Conservation (phyloP, 2,797 vertebrate genomes). For the Thamnophis elegans region DNA sequence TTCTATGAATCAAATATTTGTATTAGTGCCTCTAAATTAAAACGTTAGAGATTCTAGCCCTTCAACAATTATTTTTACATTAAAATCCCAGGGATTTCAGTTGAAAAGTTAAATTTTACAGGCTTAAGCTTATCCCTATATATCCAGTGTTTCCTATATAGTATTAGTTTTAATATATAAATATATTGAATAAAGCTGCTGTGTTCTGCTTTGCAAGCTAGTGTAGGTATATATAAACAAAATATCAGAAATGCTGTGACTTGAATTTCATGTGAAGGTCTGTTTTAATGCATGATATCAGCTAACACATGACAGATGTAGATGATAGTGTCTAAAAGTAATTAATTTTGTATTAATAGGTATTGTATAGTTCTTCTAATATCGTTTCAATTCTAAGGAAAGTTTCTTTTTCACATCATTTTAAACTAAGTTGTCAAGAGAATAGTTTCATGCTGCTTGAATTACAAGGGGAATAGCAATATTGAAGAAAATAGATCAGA, state of each 20-base stretch:
- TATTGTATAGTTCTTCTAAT: background rate
- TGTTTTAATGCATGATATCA: conserved; percentile 16
- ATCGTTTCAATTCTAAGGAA: background rate
- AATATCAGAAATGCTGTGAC: background rate
- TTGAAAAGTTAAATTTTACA: background rate
- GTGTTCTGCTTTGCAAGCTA: background rate
- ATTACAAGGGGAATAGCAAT: background rate
- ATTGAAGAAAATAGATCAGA: background rate
- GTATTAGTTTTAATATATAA: background rate
- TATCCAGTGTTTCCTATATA: background rate
- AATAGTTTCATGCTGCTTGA: background rate
- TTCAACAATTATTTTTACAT: background rate
- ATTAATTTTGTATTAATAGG: background rate
- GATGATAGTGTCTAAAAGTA: background rate
- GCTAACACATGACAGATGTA: background rate
- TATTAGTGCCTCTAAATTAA: background rate
- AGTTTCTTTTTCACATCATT: background rate
- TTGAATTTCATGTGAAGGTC: background rate
- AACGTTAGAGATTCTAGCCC: background rate
- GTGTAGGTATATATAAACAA: background rate
- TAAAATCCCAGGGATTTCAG: background rate
- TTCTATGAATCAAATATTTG: background rate
- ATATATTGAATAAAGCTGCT: background rate
- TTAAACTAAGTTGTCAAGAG: background rate
- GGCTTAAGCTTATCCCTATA: background rate